Evolutionary conservation across 1,140 invertebrate species (phyloP), one percentile per base, ranked within the genome.

Genomic region (Dreissena rostriformis): DNA sequence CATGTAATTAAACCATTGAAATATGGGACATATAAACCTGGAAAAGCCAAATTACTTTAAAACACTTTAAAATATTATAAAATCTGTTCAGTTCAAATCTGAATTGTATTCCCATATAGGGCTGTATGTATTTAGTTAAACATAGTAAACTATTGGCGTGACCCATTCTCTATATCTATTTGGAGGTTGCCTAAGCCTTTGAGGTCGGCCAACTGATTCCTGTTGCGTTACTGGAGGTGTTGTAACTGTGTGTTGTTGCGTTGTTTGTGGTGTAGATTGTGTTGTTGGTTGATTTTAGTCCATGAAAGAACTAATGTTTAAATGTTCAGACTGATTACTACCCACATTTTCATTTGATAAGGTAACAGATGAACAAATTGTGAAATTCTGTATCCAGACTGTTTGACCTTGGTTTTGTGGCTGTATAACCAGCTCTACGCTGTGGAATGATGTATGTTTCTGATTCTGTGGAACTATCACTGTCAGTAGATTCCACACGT

Each of bases 81-180:
- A 39, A 39, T 39, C 39, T 39, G 39, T 39, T 39, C 4, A 39
- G 8, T 39, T 39, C 39, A 39, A 39, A 39, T 39, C 39, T 39
- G 8, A 39, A 39, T 5, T 39, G 39, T 8, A 39, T 39, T 39
- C 39, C 39, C 39, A 39, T 39, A 39, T 39, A 8, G 39, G 39
- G 2, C 8, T 39, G 2, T 39, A 39, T 39, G 39, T 39, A 39
- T 39, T 39, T 39, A 39, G 39, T 39, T 39, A 39, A 2, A 39
- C 39, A 39, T 39, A 39, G 39, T 39, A 39, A 39, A 39, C 39
- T 39, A 68, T 26, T 68, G 66, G 66, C 24, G 66, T 68, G 24
- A 68, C 66, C 67, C 67, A 29, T 70, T 70, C 24, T 70, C 12
- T 8, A 70, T 29, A 70, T 26, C 66, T 68, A 22, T 28, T 26